Percentiles rank a stretch among this genome's conserved stretches.
phyloP scores from a whole-genome alignment of 2,113 vertebrate genomes.

The Phylloscopus trochiloides region DNA sequence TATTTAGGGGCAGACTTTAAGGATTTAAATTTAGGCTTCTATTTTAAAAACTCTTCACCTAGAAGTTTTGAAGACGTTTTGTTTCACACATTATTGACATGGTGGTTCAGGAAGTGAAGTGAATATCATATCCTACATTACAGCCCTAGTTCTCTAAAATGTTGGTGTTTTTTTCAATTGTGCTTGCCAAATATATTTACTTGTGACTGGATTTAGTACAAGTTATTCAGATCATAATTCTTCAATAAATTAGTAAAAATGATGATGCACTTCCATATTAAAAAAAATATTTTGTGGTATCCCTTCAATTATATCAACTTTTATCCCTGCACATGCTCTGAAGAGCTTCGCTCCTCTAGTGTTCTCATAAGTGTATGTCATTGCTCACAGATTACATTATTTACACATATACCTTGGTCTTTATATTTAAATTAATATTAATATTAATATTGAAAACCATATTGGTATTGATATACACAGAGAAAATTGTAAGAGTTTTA shows the following conservation, averaged over 20 bases:
- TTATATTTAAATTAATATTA: not conserved
- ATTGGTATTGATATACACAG: rapidly evolving
- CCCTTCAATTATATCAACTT: not conserved
- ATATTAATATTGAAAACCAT: not conserved
- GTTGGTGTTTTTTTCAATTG: not conserved
- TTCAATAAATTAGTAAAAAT: not conserved
- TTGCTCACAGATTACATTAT: not conserved
- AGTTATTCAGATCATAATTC: not conserved
- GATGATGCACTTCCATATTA: not conserved
- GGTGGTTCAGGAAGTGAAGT: not conserved
- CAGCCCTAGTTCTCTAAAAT: not conserved
- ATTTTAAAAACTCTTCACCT: not conserved
- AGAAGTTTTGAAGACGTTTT: not conserved
- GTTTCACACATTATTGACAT: not conserved
- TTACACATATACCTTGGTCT: rapidly evolving
- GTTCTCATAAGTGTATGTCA: not conserved
- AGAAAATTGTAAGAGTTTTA: not conserved
- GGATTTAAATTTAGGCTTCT: not conserved
- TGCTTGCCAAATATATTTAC: not conserved
- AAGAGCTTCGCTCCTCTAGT: not conserved
- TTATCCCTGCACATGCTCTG: not conserved
- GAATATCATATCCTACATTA: not conserved
- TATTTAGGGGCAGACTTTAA: not conserved
- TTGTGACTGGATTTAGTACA: not conserved
- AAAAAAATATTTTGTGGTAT: not conserved